These are phyloP conservation scores for Chondrilla cf. caribensis DNA, from an alignment of 37 sponge, comb jelly and placozoan genomes.

Conservation along the genomic window DNA sequence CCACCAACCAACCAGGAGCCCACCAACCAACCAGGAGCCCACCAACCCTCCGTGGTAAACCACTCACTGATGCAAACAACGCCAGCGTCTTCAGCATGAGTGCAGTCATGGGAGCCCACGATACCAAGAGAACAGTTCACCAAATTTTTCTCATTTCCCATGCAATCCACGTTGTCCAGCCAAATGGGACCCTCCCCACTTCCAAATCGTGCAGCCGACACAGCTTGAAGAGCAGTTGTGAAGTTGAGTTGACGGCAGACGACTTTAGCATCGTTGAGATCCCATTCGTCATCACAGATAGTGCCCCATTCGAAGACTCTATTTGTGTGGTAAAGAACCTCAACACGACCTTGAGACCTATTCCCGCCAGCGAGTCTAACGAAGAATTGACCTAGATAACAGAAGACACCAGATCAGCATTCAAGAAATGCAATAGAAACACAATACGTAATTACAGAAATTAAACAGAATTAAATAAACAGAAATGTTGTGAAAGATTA, in stretches of 20 bases:
- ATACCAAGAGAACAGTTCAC: background rate
- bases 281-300: conserved; percentile 39
- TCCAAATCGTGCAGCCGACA: conserved; percentile 5
- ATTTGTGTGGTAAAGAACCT: background rate
- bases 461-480: too few species aligned
- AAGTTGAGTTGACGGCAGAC: conserved; percentile 35
- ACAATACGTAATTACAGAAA: too few species aligned
- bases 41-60: too few species aligned
- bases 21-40: too few species aligned
- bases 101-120: conserved; percentile 16
- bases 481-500: too few species aligned
- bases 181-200: background rate
- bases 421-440: too few species aligned
- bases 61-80: conserved; percentile 6
- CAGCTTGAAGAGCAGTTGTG: background rate
- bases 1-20: too few species aligned
- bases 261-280: conserved; percentile 18
- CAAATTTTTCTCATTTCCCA: conserved; percentile 11
- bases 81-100: conserved; percentile 24
- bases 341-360: background rate
- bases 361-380: conserved; percentile 1
- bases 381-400: too few species aligned
- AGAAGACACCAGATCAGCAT: too few species aligned
- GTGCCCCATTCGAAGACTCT: conserved; percentile 24
- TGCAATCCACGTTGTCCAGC: conserved; percentile 36